phyloP scores from a whole-genome alignment of 2,797 vertebrate genomes.

The Onychomys leucogaster region DNA sequence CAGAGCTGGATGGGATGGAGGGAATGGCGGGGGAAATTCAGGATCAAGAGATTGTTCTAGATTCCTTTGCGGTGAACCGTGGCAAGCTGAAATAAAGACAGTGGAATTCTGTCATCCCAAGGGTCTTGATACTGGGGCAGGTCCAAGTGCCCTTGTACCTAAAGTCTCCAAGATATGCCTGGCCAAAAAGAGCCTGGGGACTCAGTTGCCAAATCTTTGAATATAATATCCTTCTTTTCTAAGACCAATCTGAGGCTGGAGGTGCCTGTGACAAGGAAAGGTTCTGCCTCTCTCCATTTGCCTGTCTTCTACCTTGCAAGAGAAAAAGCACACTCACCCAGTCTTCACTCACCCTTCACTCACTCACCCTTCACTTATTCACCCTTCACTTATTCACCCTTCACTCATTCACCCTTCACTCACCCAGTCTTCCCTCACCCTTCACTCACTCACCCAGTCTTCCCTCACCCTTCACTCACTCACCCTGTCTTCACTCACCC shows the following conservation, averaged over 20 bases:
- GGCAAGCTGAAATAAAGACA: not conserved
- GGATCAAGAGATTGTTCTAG: not conserved
- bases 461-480: not conserved
- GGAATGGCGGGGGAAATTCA: not conserved
- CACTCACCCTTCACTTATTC: no score
- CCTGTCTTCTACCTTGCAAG: constrained; percentile 25
- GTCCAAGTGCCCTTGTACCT: not conserved
- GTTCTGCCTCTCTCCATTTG: not conserved
- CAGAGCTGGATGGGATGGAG: no score
- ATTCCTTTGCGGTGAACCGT: not conserved
- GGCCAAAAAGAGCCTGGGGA: not conserved
- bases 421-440: no score
- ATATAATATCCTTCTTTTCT: not conserved
- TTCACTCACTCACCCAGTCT: no score
- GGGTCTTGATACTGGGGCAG: not conserved
- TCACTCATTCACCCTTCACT: no score
- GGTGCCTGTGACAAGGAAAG: not conserved
- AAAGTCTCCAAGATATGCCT: not conserved
- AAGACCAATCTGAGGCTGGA: constrained; percentile 1
- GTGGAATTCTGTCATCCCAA: not conserved
- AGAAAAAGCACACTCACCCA: not conserved
- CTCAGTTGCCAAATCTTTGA: not conserved
- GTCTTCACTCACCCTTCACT: no score
- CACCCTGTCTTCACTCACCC: not conserved
- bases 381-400: no score